These are phyloP conservation scores for Fregetta grallaria DNA, from an alignment of 2,113 vertebrate genomes.

Conservation along the genomic window DNA sequence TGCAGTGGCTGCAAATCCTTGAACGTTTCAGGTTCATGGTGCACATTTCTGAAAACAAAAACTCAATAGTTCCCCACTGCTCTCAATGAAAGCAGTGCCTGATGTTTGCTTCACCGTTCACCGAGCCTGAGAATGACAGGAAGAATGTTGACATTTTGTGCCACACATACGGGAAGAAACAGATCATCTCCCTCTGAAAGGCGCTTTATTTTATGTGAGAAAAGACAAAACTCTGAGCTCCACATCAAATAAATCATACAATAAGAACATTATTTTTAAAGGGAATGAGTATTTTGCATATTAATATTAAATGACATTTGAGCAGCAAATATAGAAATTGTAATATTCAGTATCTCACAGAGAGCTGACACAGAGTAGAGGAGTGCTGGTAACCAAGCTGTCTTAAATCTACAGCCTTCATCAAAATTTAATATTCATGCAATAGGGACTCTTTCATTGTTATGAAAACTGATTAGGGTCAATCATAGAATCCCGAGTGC, in stretches of 20 bases:
- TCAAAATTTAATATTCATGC: constrained; percentile 59
- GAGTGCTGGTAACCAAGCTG: constrained; percentile 31
- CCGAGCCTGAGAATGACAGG: constrained; percentile 42
- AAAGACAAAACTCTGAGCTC: constrained; percentile 50
- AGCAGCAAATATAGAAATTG: constrained; percentile 47
- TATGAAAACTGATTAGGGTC: constrained; percentile 36
- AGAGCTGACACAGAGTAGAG: constrained; percentile 19
- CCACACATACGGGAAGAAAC: constrained; percentile 9
- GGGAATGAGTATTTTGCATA: constrained; percentile 57
- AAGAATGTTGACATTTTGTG: constrained; percentile 62
- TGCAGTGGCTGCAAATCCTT: background rate
- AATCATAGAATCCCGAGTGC: background rate
- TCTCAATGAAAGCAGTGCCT: background rate
- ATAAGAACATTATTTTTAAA: constrained; percentile 65
- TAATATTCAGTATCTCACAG: constrained; percentile 24
- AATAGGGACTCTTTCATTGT: constrained; percentile 43
- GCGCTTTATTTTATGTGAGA: constrained; percentile 55
- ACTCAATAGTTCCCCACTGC: constrained; percentile 1
- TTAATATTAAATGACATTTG: constrained; percentile 58
- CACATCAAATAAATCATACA: constrained; percentile 65
- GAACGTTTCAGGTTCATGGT: background rate
- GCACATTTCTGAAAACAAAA: constrained; percentile 37
- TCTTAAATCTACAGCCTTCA: constrained; percentile 41
- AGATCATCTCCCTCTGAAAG: constrained; percentile 54
- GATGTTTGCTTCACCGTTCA: constrained; percentile 47